Evolutionary conservation across 2,888 invertebrate species (phyloP).

Genomic region (Charanyca ferruginea): DNA sequence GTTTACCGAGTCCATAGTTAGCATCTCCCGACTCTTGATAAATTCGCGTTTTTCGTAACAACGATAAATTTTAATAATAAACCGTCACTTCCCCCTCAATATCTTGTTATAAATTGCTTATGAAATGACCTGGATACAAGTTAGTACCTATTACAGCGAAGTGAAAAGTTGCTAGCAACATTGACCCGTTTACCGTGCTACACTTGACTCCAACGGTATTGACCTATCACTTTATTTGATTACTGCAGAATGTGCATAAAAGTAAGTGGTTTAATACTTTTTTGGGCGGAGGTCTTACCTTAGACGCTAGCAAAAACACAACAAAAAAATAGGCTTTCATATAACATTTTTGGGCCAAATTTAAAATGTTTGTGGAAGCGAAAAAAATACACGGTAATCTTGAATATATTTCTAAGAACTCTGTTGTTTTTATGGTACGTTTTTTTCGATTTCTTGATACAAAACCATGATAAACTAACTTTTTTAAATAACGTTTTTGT

Average conservation of each 20-base stretch:
- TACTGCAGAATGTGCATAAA: not conserved
- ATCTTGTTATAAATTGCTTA: slow-evolving; percentile 6
- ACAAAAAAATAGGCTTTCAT: too few species aligned
- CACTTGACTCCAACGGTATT: not conserved
- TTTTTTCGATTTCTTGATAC: too few species aligned
- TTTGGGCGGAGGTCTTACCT: not conserved
- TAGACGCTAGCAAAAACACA: too few species aligned
- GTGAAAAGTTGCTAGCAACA: slow-evolving; percentile 8
- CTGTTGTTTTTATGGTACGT: too few species aligned
- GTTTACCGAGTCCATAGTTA: not conserved
- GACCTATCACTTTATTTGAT: not conserved
- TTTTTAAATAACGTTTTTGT: too few species aligned
- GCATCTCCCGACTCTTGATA: not conserved
- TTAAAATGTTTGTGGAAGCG: too few species aligned
- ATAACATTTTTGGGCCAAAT: too few species aligned
- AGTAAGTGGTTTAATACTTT: not conserved
- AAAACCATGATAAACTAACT: too few species aligned
- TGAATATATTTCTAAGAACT: too few species aligned
- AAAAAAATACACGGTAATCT: too few species aligned
- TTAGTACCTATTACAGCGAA: not conserved
- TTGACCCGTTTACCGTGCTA: not conserved
- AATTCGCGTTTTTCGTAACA: not conserved
- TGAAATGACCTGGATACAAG: not conserved
- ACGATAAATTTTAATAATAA: not conserved
- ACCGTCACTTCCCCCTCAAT: not conserved